A percentile compares a stretch with the other conserved stretches of the same genome.
phyloP scores from a whole-genome alignment of 2,797 vertebrate species.

The Acipenser ruthenus region DNA sequence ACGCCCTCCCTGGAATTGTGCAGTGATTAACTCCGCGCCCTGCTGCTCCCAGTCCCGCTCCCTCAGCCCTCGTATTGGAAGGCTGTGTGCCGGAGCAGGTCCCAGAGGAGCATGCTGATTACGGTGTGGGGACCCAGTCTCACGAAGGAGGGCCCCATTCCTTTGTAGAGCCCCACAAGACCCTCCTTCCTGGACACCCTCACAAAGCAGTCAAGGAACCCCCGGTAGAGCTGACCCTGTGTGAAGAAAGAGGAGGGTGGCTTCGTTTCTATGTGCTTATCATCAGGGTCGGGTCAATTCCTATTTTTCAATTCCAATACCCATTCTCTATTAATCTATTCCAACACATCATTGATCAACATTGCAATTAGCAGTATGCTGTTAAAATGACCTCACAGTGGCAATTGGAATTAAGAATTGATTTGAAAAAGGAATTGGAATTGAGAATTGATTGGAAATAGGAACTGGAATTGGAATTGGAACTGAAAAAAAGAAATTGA shows the following conservation, averaged over 20 bases:
- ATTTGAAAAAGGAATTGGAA: too few relatives aligned
- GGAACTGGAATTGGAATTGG: too few relatives aligned
- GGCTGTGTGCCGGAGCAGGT: slow-evolving; percentile 71
- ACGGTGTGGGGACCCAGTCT: slow-evolving; percentile 87
- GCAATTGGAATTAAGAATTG: too few relatives aligned
- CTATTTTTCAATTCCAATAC: too few relatives aligned
- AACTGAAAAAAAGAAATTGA: too few relatives aligned
- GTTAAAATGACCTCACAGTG: too few relatives aligned
- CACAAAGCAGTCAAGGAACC: slow-evolving; percentile 77
- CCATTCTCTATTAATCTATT: too few relatives aligned
- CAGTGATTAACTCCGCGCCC: slow-evolving; percentile 16
- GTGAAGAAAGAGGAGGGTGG: not conserved
- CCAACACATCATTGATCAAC: not conserved
- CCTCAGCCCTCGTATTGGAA: slow-evolving; percentile 27
- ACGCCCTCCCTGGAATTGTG: too few relatives aligned
- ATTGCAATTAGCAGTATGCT: not conserved
- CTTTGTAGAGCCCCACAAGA: slow-evolving; percentile 79
- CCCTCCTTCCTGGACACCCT: slow-evolving; percentile 78
- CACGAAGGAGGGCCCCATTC: slow-evolving; percentile 80
- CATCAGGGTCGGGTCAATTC: not conserved
- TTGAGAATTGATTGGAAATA: too few relatives aligned
- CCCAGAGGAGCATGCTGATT: slow-evolving; percentile 95
- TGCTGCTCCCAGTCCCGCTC: slow-evolving; percentile 15
- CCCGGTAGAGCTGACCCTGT: slow-evolving; percentile 77
- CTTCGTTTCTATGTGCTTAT: not conserved